Base-by-base conservation (phyloP, 2,888 invertebrate genomes). In the Lydus trimaculatus region DNA sequence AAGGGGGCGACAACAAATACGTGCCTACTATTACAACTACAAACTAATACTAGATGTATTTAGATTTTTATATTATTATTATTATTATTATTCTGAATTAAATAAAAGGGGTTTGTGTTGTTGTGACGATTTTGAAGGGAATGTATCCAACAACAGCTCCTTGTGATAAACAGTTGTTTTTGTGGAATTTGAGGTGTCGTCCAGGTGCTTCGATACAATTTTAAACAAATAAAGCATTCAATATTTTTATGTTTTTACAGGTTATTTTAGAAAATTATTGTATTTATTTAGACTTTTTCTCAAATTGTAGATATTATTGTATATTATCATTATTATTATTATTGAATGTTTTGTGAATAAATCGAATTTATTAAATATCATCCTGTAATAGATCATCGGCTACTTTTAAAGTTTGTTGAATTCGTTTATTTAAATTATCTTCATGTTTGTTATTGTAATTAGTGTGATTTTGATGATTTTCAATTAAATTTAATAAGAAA, bases 281-380 rank as follows among this genome's bases (percentile, higher is more conserved):
- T 70, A 70, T 70, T 70, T 70, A 70, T 70, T 70, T 66, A 70
- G 66, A 64, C 64, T 70, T 66, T 61, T 66, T 69, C n/a, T n/a
- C 0, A 56, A 70, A 64, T 66, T 70, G 70, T 70, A 70, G 70
- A 70, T 70, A 70, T 64, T 66, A 66, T 56, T 70, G 70, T 70
- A 70, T 64, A 66, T 66, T n/a, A n/a, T n/a, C n/a, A n/a, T n/a
- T n/a, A n/a, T n/a, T n/a, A n/a, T n/a, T n/a, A n/a, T n/a, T 66
- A 52, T 23, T 70, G 66, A 70, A 69, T 69, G 69, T 70, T 70
- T 70, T 70, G 66, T 70, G 70, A 70, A 70, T 70, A 70, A 70
- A 70, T 56, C 25, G 56, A 11, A 25, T 25, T 25, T 25, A 56
- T 25, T 23, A 23, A 23, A 52, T 9, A 33, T 67, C 61, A 17